A percentile compares a stretch with the other conserved stretches of the same genome.
phyloP scores from a whole-genome alignment of 2,797 vertebrate genomes.

The Myripristis jacobus region DNA sequence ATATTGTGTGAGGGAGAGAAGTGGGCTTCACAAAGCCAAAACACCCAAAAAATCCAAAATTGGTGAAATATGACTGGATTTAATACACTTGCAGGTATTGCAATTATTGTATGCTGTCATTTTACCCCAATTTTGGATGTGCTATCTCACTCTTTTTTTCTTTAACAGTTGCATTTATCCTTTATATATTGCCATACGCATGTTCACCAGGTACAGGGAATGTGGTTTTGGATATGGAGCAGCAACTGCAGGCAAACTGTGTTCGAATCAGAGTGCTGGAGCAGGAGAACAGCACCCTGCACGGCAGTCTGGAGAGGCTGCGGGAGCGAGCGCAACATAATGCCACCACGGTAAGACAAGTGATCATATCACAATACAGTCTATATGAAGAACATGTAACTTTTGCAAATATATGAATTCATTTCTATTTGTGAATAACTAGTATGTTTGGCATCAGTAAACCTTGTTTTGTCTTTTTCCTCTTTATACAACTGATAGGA shows the following conservation, averaged over 20 bases:
- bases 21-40: no score
- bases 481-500: no score
- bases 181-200: conserved; percentile 18
- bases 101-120: neutral
- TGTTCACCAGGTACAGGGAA: conserved; percentile 85
- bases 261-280: conserved; percentile 88
- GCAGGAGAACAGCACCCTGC: conserved; percentile 86
- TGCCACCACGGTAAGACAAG: conserved; percentile 71
- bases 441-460: no score
- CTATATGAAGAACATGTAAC: neutral
- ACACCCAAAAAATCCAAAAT: no score
- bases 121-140: neutral
- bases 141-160: no score
- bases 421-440: no score
- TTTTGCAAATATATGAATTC: neutral
- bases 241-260: conserved; percentile 89
- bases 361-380: neutral
- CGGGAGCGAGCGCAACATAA: conserved; percentile 74
- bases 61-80: no score
- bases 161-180: no score
- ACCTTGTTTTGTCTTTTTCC: no score
- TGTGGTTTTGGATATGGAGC: conserved; percentile 90
- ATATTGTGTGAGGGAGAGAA: no score
- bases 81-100: no score
- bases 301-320: conserved; percentile 83